phyloP scores from a whole-genome alignment of 1,140 invertebrate species.

The Camponotus pennsylvanicus region DNA sequence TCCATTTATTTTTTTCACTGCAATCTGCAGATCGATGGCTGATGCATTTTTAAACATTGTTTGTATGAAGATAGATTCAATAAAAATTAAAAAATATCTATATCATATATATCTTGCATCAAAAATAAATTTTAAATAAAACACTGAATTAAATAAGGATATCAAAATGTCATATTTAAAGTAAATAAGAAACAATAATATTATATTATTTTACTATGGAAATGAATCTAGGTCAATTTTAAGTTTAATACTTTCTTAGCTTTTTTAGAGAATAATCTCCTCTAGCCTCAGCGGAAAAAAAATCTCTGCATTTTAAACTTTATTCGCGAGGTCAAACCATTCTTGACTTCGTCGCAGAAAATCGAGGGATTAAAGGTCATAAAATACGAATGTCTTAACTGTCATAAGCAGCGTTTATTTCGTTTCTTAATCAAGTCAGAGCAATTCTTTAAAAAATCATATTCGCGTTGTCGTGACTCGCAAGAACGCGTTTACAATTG shows the following conservation, averaged over 20 bases:
- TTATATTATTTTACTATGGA: not conserved
- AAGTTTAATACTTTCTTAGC: constrained; percentile 1
- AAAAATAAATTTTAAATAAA: too few relatives aligned
- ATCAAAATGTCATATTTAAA: too few relatives aligned
- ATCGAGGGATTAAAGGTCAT: not conserved
- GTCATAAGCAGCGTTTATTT: constrained; percentile 80
- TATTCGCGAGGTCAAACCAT: not conserved
- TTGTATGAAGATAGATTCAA: not conserved
- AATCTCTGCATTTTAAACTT: constrained; percentile 26
- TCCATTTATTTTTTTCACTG: not conserved
- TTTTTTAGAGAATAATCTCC: constrained; percentile 23
- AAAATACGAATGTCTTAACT: constrained; percentile 59
- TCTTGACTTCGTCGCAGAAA: constrained; percentile 5
- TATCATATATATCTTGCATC: too few relatives aligned
- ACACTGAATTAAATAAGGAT: too few relatives aligned
- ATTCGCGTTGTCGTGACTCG: constrained; percentile 70
- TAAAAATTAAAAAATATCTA: too few relatives aligned
- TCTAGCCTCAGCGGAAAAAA: constrained; percentile 16
- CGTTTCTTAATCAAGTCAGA: constrained; percentile 78
- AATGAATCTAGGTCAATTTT: constrained; percentile 56
- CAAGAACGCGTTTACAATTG: constrained; percentile 72
- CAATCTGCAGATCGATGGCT: not conserved
- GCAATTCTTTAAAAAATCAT: constrained; percentile 75
- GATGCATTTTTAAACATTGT: not conserved
- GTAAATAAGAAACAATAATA: not conserved